Percentiles rank a stretch among this genome's conserved stretches.
Conservation (phyloP, 2,888 invertebrate species). For the Heliconius ethilla region DNA sequence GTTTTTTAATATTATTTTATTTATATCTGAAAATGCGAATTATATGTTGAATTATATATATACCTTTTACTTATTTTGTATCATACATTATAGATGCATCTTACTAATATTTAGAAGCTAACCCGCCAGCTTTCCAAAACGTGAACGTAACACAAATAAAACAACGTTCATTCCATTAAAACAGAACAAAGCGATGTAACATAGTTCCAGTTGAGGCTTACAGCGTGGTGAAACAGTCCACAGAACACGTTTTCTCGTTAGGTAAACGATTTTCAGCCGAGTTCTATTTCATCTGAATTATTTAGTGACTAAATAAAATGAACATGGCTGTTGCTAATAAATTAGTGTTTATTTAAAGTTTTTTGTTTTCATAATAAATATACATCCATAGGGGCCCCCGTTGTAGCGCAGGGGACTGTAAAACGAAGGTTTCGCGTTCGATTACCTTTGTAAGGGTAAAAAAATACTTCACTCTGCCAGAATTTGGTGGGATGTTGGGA, state of each 20-base stretch:
- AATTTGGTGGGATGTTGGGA: too few relatives aligned
- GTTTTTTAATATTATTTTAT: too few relatives aligned
- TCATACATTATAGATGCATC: conserved; percentile 3
- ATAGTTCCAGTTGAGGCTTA: conserved; percentile 24
- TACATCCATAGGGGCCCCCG: too few relatives aligned
- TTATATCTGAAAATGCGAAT: too few relatives aligned
- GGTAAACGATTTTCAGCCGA: conserved; percentile 25
- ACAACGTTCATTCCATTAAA: conserved; percentile 44
- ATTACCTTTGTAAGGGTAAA: too few relatives aligned
- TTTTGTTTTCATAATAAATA: too few relatives aligned
- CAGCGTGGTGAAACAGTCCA: conserved; percentile 28
- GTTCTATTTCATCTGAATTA: conserved; percentile 10
- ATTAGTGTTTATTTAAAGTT: not conserved
- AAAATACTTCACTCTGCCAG: too few relatives aligned
- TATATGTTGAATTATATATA: too few relatives aligned
- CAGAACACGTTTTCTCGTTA: conserved; percentile 22
- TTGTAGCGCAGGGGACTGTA: too few relatives aligned
- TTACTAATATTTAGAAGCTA: conserved; percentile 21
- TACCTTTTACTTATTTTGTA: not conserved
- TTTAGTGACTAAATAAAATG: not conserved
- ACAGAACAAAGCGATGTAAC: conserved; percentile 42
- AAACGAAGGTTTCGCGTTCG: too few relatives aligned
- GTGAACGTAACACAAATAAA: conserved; percentile 41
- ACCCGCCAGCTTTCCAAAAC: conserved; percentile 28
- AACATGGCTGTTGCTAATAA: not conserved